phyloP scores from a whole-genome alignment of 2,797 vertebrate species.

The Pseudochirops corinnae region DNA sequence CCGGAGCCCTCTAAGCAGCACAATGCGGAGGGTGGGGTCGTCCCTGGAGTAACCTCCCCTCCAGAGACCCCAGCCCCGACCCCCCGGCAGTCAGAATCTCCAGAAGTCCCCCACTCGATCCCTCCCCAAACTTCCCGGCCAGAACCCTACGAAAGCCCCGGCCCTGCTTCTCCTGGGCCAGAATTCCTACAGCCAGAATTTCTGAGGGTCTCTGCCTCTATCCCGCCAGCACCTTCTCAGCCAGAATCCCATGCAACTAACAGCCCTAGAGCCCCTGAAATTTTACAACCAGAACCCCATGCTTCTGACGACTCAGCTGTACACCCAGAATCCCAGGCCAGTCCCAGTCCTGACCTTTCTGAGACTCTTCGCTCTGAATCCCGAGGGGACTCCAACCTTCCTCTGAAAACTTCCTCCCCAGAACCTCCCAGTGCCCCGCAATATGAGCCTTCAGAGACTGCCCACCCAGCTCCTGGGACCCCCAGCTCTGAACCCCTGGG shows the following conservation, averaged over 20 bases:
- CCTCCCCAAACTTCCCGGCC: not conserved
- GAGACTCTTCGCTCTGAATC: not conserved
- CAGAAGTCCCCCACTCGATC: not conserved
- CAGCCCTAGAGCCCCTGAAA: not conserved
- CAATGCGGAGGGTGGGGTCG: not conserved
- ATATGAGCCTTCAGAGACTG: not conserved
- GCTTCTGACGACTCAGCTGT: not conserved
- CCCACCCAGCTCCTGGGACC: not conserved
- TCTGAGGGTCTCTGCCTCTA: constrained; percentile 15
- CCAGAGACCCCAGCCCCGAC: not conserved
- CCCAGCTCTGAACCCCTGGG: constrained; percentile 3
- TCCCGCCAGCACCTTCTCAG: not conserved
- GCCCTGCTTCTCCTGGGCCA: not conserved
- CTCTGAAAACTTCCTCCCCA: not conserved
- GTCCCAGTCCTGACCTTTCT: not conserved
- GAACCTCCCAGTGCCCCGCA: not conserved
- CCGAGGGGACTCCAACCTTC: not conserved
- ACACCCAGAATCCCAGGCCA: no score
- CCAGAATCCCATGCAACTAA: not conserved
- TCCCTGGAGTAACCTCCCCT: not conserved
- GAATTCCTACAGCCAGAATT: not conserved
- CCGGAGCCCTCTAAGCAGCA: not conserved
- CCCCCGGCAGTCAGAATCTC: not conserved
- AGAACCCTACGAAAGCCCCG: no score
- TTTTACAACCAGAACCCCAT: not conserved